Evolutionary conservation across 2,797 vertebrate species (phyloP).

Genomic region (Pteropus rufus): DNA sequence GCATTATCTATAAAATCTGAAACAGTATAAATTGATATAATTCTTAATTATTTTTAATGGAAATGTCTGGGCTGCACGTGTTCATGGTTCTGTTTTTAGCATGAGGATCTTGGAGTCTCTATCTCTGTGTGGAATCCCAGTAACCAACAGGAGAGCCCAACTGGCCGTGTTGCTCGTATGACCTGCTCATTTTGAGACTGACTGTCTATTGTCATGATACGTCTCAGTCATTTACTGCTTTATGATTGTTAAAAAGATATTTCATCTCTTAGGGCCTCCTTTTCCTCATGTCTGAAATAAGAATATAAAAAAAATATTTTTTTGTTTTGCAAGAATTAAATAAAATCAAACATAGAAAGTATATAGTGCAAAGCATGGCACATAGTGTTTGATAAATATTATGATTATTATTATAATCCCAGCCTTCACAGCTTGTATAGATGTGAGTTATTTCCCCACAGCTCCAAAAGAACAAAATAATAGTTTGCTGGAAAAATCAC

Average conservation of each 20-base stretch:
- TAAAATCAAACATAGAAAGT: not conserved
- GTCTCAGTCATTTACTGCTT: not conserved
- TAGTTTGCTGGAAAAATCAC: not conserved
- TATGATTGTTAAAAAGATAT: not conserved
- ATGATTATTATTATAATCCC: not conserved
- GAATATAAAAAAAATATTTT: not conserved
- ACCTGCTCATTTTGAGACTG: not conserved
- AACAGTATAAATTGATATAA: fast-evolving
- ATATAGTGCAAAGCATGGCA: not conserved
- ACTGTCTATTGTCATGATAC: not conserved
- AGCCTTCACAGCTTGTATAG: fast-evolving
- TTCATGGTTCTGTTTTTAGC: not conserved
- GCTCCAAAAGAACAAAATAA: not conserved
- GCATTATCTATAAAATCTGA: not conserved
- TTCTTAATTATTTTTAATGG: not conserved
- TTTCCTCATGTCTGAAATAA: not conserved
- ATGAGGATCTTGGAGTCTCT: not conserved
- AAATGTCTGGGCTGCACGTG: not conserved
- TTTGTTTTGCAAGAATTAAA: not conserved
- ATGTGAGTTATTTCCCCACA: not conserved
- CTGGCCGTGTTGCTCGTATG: fast-evolving
- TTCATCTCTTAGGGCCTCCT: not conserved
- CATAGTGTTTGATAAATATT: not conserved
- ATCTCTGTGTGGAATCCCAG: not conserved
- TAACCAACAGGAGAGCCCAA: fast-evolving